These are phyloP conservation scores for Nannoperca obscura DNA, from an alignment of 2,797 vertebrate species.

Conservation along the genomic window DNA sequence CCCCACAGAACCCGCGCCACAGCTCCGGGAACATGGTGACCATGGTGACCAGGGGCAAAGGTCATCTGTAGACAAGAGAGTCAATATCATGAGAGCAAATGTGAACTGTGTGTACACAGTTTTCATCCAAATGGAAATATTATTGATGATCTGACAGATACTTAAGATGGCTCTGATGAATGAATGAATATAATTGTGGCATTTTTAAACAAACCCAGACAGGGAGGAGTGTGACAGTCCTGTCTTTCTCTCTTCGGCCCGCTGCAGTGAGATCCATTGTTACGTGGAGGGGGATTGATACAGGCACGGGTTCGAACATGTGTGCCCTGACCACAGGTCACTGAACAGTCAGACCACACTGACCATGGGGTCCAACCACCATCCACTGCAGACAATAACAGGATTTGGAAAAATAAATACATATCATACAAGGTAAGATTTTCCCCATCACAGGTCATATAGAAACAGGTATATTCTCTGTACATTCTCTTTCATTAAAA, in stretches of 20 bases:
- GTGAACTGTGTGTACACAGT: neutral
- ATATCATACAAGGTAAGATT: neutral
- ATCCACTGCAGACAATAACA: slow-evolving; percentile 77
- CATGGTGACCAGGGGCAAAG: slow-evolving; percentile 89
- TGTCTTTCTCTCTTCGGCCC: slow-evolving; percentile 84
- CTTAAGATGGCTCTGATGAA: neutral
- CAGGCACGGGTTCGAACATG: slow-evolving; percentile 88
- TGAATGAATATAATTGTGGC: neutral
- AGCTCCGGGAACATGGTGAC: slow-evolving; percentile 88
- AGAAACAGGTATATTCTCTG: neutral
- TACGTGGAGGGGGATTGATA: slow-evolving; percentile 84
- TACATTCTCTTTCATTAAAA: neutral
- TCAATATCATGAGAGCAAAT: neutral
- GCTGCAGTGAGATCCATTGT: slow-evolving; percentile 80
- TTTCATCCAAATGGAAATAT: neutral
- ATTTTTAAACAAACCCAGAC: slow-evolving; percentile 76
- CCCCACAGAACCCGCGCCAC: slow-evolving; percentile 85
- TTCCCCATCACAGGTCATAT: neutral
- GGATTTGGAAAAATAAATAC: neutral
- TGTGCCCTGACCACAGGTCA: slow-evolving; percentile 85
- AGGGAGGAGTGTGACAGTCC: slow-evolving; percentile 80
- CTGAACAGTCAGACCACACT: slow-evolving; percentile 91
- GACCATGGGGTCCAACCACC: slow-evolving; percentile 91
- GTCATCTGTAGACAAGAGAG: slow-evolving; percentile 78
- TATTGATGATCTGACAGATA: neutral